Conservation (phyloP, 2,113 vertebrate genomes). For the Himantopus leucocephalus region DNA sequence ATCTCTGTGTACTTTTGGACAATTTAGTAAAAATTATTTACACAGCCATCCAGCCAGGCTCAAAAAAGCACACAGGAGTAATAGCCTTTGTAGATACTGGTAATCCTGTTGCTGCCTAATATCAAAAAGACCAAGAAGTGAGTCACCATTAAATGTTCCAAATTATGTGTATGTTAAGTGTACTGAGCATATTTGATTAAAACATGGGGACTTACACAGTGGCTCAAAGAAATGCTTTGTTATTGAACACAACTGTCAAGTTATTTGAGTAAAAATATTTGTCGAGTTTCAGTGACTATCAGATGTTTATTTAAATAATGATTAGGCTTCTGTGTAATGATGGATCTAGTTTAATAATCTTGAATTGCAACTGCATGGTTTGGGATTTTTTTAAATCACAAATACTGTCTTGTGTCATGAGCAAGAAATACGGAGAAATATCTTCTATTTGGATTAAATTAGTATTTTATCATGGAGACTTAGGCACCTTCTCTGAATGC, state of each 20-base stretch:
- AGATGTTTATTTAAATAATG: background rate
- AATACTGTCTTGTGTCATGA: background rate
- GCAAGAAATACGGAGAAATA: background rate
- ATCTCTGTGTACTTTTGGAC: background rate
- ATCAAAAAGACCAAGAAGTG: background rate
- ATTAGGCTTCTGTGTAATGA: background rate
- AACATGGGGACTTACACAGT: fast-evolving
- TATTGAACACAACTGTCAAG: background rate
- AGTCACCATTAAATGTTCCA: background rate
- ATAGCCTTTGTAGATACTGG: background rate
- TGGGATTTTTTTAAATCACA: background rate
- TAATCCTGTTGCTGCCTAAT: background rate
- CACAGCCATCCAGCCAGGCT: background rate
- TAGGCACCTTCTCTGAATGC: background rate
- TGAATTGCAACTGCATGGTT: background rate
- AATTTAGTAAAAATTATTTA: background rate
- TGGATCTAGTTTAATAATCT: background rate
- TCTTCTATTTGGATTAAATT: background rate
- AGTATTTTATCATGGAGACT: background rate
- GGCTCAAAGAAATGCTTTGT: background rate
- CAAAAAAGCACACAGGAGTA: background rate
- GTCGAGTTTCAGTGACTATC: background rate
- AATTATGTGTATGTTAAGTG: background rate
- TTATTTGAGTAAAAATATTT: background rate
- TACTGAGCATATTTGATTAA: background rate